These are phyloP conservation scores for Melanotaenia maccullochi DNA, from an alignment of 2,797 vertebrate species.

Conservation along the genomic window DNA sequence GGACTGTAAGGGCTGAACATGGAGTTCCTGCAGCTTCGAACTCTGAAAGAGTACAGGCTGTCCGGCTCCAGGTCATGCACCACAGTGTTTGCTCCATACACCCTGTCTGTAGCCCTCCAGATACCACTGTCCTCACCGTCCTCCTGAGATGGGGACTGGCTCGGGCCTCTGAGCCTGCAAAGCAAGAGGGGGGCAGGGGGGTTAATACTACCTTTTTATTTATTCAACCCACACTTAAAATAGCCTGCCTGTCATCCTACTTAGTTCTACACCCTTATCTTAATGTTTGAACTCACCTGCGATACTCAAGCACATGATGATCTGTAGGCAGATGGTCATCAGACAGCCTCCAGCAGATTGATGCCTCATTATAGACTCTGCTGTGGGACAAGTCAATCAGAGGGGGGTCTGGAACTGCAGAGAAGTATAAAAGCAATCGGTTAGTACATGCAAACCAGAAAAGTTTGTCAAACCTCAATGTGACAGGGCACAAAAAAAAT, in stretches of 20 bases:
- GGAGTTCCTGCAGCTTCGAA: constrained; percentile 88
- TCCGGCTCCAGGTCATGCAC: constrained; percentile 86
- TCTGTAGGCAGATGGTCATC: constrained; percentile 88
- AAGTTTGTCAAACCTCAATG: not conserved
- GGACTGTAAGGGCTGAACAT: constrained; percentile 90
- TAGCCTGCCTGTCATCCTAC: not conserved
- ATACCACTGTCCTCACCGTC: constrained; percentile 81
- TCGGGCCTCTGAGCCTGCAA: constrained; percentile 56
- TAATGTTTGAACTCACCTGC: constrained; percentile 60
- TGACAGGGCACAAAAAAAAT: not conserved
- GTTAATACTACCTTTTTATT: not conserved
- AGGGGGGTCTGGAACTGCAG: constrained; percentile 89
- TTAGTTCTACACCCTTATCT: not conserved
- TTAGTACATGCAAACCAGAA: not conserved
- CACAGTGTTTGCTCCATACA: constrained; percentile 84
- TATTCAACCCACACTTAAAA: not conserved
- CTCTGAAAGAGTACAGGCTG: constrained; percentile 90
- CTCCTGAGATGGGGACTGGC: constrained; percentile 75
- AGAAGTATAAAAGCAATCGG: not conserved
- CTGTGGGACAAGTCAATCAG: constrained; percentile 90
- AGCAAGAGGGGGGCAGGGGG: too few species aligned
- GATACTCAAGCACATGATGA: constrained; percentile 90
- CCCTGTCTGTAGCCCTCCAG: constrained; percentile 81
- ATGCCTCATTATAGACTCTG: constrained; percentile 90
- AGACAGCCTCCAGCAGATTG: constrained; percentile 90